A percentile compares a stretch with the other conserved stretches of the same genome.
These are phyloP conservation scores for Drosophila multiciliata DNA, from an alignment of 2,888 invertebrate genomes.

Conservation along the genomic window DNA sequence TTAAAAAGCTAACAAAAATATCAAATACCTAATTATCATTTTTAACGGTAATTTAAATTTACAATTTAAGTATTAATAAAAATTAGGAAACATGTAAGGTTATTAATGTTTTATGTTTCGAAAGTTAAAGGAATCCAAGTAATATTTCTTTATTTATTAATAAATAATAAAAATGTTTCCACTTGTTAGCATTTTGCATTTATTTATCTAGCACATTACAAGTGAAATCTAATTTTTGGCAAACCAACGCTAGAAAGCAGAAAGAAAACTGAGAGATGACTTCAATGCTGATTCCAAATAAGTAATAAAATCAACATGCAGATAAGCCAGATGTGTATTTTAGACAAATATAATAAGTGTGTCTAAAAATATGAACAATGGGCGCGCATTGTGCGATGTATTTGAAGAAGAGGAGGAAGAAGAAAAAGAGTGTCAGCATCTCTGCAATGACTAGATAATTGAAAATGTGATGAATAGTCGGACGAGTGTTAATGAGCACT, in stretches of 20 bases:
- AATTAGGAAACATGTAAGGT: not conserved
- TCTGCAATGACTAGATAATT: slow-evolving; percentile 50
- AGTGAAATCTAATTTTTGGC: not conserved
- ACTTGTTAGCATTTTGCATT: not conserved
- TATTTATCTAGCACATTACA: not conserved
- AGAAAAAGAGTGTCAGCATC: slow-evolving; percentile 5
- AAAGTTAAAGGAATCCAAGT: not conserved
- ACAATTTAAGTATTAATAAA: not conserved
- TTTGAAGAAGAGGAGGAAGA: not conserved
- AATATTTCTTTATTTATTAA: not conserved
- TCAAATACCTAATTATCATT: not conserved
- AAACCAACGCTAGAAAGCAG: not conserved
- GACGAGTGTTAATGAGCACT: slow-evolving; percentile 70
- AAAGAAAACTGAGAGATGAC: not conserved
- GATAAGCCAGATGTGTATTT: not conserved
- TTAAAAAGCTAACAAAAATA: not conserved
- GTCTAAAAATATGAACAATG: slow-evolving; percentile 35
- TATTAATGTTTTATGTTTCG: not conserved
- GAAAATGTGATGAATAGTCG: slow-evolving; percentile 71
- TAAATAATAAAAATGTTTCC: not conserved
- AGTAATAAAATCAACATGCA: not conserved
- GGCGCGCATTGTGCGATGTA: slow-evolving; percentile 29
- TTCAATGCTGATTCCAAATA: not conserved
- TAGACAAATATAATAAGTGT: not conserved
- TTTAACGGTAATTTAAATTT: not conserved